Evolutionary conservation across 1,140 invertebrate genomes (phyloP).

Genomic region (Aradophagus sp.): DNA sequence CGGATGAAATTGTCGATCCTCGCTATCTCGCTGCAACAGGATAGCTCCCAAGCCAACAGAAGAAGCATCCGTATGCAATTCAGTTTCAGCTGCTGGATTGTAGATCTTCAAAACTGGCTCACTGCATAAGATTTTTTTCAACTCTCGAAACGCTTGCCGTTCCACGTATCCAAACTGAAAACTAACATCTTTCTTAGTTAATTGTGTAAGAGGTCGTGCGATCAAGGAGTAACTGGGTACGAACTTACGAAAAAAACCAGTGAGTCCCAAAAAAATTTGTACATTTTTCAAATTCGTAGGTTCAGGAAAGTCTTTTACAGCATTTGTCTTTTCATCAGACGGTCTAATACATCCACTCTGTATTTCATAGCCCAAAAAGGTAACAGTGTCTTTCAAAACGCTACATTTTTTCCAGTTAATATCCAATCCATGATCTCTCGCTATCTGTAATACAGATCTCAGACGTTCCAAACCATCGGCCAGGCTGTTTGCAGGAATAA

Average conservation of each 20-base stretch:
- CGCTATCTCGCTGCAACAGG: conserved; percentile 5
- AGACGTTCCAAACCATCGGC: neutral
- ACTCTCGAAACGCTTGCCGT: neutral
- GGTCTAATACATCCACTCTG: conserved; percentile 5
- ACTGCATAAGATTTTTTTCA: conserved; percentile 1
- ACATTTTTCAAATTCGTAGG: neutral
- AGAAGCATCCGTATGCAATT: conserved; percentile 11
- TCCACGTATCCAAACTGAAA: neutral
- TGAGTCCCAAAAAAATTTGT: conserved; percentile 8
- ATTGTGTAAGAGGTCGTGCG: neutral
- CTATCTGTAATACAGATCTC: conserved; percentile 1
- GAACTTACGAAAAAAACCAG: conserved; percentile 8
- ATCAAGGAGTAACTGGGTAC: neutral
- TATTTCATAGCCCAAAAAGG: conserved; percentile 14
- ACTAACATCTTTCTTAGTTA: conserved; percentile 5
- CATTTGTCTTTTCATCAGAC: neutral
- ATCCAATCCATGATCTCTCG: conserved; percentile 3
- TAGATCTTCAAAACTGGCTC: conserved; percentile 8
- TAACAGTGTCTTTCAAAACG: neutral
- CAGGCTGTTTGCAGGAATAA: conserved; percentile 7
- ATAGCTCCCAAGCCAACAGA: conserved; percentile 1
- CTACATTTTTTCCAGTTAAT: conserved; percentile 11
- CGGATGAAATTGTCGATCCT: conserved; percentile 6
- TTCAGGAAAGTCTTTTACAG: neutral
- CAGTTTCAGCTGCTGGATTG: conserved; percentile 2